Conservation (phyloP, 2,113 vertebrate genomes). For the Mirounga angustirostris region DNA sequence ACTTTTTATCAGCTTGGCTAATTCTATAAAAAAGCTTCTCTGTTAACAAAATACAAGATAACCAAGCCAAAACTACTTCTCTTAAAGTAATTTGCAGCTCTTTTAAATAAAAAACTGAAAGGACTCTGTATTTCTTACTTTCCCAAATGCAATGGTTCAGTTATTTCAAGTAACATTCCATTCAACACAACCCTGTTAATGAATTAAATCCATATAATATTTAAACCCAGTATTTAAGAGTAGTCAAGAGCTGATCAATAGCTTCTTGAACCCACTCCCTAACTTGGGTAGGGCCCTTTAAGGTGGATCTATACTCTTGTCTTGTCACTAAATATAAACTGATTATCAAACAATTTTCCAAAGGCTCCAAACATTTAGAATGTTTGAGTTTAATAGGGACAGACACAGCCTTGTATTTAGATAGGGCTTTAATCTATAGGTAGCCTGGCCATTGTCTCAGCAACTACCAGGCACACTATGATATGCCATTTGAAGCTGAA, state of each 20-base stretch:
- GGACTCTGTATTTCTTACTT: constrained; percentile 18
- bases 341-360: constrained; percentile 8
- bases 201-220: constrained; percentile 35
- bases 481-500: neutral
- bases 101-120: constrained; percentile 17
- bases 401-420: constrained; percentile 21
- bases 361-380: constrained; percentile 41
- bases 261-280: neutral
- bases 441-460: neutral
- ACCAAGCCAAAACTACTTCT: neutral
- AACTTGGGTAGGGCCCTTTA: neutral
- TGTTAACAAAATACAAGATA: constrained; percentile 56
- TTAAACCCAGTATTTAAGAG: constrained; percentile 4
- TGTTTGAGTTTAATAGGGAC: constrained; percentile 8
- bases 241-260: neutral
- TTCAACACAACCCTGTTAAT: constrained; percentile 27
- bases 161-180: constrained; percentile 59
- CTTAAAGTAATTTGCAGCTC: neutral
- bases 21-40: constrained; percentile 85
- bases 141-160: neutral
- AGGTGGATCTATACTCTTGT: neutral
- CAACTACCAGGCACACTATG: neutral
- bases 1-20: neutral
- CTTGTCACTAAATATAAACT: constrained; percentile 57
- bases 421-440: neutral